Evolutionary conservation across 2,888 invertebrate species (phyloP).

Genomic region (Mesodorylaimus sp.): DNA sequence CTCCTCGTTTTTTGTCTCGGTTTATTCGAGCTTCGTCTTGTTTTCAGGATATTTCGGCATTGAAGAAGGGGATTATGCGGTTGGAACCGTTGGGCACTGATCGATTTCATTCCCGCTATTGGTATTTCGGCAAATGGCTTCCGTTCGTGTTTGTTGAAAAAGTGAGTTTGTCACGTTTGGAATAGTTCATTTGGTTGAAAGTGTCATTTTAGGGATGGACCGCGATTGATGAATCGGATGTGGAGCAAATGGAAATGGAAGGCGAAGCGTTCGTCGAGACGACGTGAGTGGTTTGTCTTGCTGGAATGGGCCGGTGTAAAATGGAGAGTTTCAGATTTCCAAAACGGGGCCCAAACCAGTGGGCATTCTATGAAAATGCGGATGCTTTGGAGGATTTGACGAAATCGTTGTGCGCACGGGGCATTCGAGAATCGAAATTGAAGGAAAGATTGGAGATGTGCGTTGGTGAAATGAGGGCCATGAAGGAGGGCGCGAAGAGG

Average conservation of each 20-base stretch:
- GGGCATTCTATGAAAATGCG: no score
- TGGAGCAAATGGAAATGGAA: no score
- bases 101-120: slow-evolving; percentile 33
- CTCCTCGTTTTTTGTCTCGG: slow-evolving; percentile 3
- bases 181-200: no score
- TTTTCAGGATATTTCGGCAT: slow-evolving; percentile 3
- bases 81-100: slow-evolving; percentile 32
- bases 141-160: slow-evolving; percentile 31
- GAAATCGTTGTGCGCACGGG: slow-evolving; percentile 29
- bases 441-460: no score
- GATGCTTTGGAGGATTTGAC: no score
- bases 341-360: slow-evolving; percentile 29
- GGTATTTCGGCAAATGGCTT: slow-evolving; percentile 30
- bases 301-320: no score
- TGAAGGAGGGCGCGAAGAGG: no score
- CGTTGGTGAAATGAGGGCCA: no score
- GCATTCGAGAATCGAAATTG: slow-evolving; percentile 28
- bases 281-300: no score
- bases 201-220: no score
- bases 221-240: no score
- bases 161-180: slow-evolving; percentile 13
- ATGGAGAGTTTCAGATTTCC: slow-evolving; percentile 27
- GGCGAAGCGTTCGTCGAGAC: no score
- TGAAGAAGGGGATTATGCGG: slow-evolving; percentile 6
- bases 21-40: slow-evolving; percentile 4